Base-by-base conservation (phyloP, 2,797 vertebrate species). In the Martes flavigula region DNA sequence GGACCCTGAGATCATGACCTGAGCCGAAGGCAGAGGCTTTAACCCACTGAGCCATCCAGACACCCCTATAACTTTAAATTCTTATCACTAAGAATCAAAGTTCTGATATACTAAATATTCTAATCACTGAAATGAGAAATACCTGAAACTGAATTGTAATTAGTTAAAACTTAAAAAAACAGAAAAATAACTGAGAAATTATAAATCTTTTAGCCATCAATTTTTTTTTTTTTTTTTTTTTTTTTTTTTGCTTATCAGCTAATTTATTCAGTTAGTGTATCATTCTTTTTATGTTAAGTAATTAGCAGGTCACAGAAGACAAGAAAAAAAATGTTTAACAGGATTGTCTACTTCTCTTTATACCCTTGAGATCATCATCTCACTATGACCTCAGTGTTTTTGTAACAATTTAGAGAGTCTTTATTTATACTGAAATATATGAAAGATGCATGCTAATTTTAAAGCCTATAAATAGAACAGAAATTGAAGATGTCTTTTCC, bases 371-470 rank as follows among this genome's bases (percentile, higher is more conserved):
- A 78, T 96, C 51, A 92, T 78, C 88, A 62, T 79, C n/a, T 70
- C 7, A 5, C 46, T 84, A 17, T 88, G 54, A 96, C 66, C 73
- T 97, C 27, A 30, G 1, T 87, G 35, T 62, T 88, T 70, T 68
- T 88, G 0, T 54, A 73, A 85, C 8, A 95, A 85, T 38, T 93
- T 75, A 79, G n/a, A 64, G 30, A 77, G 18, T 84, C 60, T 60
- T 96, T 94, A 89, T 95, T 96, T 97, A 87, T 94, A 84, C 14
- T 83, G 70, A 94, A 93, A 91, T 91, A 87, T 46, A 40, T 94
- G 38, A 93, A 91, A 75, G 15, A 64, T 73, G 7, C 20, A 73
- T 91, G 51, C 3, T 87, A 77, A 93, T 93, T 97, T 87, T 90
- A 87, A 94, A 84, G 30, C 40, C 79, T 72, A 87, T 35, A 77